Conservation (phyloP, 2,797 vertebrate species). For the Myotis vivesi region DNA sequence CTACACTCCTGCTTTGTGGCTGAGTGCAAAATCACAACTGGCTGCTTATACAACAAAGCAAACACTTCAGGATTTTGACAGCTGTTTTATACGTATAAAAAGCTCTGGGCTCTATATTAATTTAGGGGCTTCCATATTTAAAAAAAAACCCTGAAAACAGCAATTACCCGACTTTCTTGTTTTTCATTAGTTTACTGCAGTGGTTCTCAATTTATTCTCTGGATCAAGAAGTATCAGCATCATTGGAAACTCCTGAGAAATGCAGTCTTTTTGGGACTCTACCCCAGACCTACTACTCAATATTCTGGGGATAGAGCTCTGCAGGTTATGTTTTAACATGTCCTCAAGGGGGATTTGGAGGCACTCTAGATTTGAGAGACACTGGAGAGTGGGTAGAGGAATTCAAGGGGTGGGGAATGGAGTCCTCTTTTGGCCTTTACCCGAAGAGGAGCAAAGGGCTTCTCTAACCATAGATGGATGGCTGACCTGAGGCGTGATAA, state of each 20-base stretch:
- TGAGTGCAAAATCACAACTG: slow-evolving; percentile 73
- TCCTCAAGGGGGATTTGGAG: neutral
- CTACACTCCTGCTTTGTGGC: slow-evolving; percentile 71
- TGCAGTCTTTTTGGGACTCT: neutral
- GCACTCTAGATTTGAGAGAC: neutral
- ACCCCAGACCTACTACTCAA: neutral
- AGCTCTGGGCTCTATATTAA: slow-evolving; percentile 71
- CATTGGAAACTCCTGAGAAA: slow-evolving; percentile 9
- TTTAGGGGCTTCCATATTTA: slow-evolving; percentile 68
- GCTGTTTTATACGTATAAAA: slow-evolving; percentile 77
- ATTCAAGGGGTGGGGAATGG: neutral
- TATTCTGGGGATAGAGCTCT: neutral
- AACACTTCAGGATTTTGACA: slow-evolving; percentile 79
- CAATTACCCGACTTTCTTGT: slow-evolving; percentile 58
- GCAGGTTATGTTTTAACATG: neutral
- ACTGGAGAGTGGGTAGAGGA: neutral
- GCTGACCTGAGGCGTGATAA: neutral
- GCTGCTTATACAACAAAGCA: slow-evolving; percentile 75
- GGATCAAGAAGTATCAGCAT: neutral
- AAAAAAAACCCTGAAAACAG: slow-evolving; percentile 21
- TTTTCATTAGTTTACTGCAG: slow-evolving; percentile 64
- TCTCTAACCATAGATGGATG: neutral
- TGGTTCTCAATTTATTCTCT: neutral
- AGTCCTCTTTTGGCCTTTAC: neutral
- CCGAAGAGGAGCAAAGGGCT: neutral